phyloP scores from a whole-genome alignment of 2,113 vertebrate genomes.

The Forbesichthys agassizii region DNA sequence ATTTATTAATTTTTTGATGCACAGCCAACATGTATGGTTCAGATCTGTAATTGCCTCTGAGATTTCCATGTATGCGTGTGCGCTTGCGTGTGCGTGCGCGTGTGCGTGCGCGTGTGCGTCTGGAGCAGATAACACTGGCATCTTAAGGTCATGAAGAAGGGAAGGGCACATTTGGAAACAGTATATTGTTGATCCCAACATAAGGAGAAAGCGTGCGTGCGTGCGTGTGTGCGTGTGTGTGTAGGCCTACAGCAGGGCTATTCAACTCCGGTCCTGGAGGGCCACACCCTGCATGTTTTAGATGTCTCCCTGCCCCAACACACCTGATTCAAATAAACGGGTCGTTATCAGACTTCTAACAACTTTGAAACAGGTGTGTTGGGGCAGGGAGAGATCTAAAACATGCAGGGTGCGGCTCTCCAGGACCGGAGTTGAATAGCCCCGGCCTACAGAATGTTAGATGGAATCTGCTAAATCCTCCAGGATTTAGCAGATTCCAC shows the following conservation, averaged over 20 bases:
- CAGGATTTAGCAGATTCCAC: too few relatives aligned
- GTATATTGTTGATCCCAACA: slow-evolving; percentile 62
- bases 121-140: slow-evolving; percentile 64
- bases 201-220: slow-evolving; percentile 32
- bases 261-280: too few relatives aligned
- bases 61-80: slow-evolving; percentile 31
- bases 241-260: background rate
- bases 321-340: too few relatives aligned
- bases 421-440: too few relatives aligned
- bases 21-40: slow-evolving; percentile 59
- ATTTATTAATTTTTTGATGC: slow-evolving; percentile 37
- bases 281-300: too few relatives aligned
- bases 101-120: slow-evolving; percentile 20
- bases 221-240: too few relatives aligned
- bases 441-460: background rate
- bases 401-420: background rate
- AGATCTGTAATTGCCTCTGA: slow-evolving; percentile 56
- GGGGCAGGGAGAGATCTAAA: background rate
- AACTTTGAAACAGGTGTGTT: background rate
- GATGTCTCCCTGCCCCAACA: too few relatives aligned
- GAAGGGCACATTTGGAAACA: slow-evolving; percentile 68
- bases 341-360: too few relatives aligned
- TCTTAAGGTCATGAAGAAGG: slow-evolving; percentile 70
- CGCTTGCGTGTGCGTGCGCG: slow-evolving; percentile 27
- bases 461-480: too few relatives aligned